A percentile compares a stretch with the other conserved stretches of the same genome.
phyloP scores from a whole-genome alignment of 2,797 vertebrate genomes.

The Mormyrops attenuatus region DNA sequence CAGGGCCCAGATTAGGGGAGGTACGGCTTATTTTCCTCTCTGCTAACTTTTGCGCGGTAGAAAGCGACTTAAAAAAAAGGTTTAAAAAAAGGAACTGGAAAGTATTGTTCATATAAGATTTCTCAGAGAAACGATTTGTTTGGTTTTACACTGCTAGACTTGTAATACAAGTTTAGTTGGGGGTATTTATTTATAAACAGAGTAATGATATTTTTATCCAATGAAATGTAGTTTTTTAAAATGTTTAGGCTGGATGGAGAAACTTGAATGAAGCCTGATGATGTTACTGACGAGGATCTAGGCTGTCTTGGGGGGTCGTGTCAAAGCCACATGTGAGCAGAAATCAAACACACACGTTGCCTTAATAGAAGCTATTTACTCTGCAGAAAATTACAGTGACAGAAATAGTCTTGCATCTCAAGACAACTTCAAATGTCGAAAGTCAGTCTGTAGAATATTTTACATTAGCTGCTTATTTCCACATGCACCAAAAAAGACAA shows the following conservation, averaged over 20 bases:
- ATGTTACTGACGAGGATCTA: conserved; percentile 12
- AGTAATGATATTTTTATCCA: conserved; percentile 26
- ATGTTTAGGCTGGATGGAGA: conserved; percentile 32
- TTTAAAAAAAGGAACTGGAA: neutral
- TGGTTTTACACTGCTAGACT: conserved; percentile 12
- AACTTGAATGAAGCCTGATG: conserved; percentile 11
- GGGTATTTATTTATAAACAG: conserved; percentile 22
- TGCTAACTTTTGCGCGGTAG: neutral
- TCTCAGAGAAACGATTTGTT: conserved; percentile 13
- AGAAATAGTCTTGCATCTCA: conserved; percentile 41
- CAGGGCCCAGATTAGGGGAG: conserved; percentile 3
- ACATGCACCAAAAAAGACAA: conserved; percentile 31
- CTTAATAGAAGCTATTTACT: conserved; percentile 59
- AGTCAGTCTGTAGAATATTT: conserved; percentile 13
- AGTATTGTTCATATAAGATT: conserved; percentile 12
- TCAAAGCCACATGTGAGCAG: conserved; percentile 25
- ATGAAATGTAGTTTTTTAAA: conserved; percentile 30
- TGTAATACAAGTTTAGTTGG: conserved; percentile 2
- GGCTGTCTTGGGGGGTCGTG: neutral
- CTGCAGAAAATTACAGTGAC: conserved; percentile 27
- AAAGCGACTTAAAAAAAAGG: neutral
- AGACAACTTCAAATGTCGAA: neutral
- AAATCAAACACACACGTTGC: conserved; percentile 66
- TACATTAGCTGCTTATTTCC: conserved; percentile 43
- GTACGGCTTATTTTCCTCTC: neutral